phyloP scores from a whole-genome alignment of 92 coral and sea anemone species.

The Diadumene lineata region DNA sequence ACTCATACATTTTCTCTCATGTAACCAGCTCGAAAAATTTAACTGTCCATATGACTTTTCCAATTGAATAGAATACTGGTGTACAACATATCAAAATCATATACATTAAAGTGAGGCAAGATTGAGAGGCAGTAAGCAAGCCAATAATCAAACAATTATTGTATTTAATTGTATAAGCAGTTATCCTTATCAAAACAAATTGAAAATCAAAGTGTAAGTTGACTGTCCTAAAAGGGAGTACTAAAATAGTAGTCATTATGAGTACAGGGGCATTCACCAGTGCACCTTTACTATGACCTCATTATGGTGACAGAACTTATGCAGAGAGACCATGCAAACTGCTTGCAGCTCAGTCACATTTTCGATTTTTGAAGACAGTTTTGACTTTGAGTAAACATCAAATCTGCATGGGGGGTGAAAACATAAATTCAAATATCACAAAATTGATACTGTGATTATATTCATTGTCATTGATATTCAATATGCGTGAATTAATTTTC shows the following conservation, averaged over 20 bases:
- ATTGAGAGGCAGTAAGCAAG: neutral
- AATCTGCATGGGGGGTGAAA: constrained; percentile 20
- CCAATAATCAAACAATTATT: constrained; percentile 8
- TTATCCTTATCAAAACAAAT: constrained; percentile 18
- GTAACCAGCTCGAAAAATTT: neutral
- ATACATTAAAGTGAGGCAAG: neutral
- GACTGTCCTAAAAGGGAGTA: neutral
- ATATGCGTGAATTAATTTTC: neutral
- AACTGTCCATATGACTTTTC: neutral
- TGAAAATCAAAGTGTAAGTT: neutral
- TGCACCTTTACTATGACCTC: constrained; percentile 15
- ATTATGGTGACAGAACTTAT: constrained; percentile 11
- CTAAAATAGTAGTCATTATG: neutral
- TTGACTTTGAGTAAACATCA: constrained; percentile 6
- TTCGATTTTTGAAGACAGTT: neutral
- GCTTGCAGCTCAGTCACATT: neutral
- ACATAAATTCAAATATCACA: neutral
- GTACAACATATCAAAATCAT: neutral
- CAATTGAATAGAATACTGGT: neutral
- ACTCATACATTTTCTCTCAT: neutral
- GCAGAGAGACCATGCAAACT: no score
- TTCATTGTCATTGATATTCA: neutral
- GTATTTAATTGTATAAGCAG: constrained; percentile 13
- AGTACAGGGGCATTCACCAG: neutral
- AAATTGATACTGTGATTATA: neutral